Evolutionary conservation across 2,113 vertebrate genomes (phyloP), one percentile per base, ranked within the genome.

Genomic region (Labeo catla): DNA sequence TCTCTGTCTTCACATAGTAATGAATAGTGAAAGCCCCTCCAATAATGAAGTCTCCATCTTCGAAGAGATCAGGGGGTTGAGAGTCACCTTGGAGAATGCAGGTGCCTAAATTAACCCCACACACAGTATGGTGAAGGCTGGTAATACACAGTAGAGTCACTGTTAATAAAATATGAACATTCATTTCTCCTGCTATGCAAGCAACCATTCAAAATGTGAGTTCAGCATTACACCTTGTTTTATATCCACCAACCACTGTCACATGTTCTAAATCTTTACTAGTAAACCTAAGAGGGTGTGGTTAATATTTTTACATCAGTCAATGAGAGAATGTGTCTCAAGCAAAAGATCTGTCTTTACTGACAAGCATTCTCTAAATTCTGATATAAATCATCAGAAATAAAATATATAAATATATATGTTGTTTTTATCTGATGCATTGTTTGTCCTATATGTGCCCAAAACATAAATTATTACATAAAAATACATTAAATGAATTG

Each of bases 1-100:
- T 88, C 43, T 90, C 83, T 34, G 86, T 90, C 45, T 87, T 45
- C 43, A 83, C 83, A 8, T 91, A 87, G 84, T 87, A 8, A 68
- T 95, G 93, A 0, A 95, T 92, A 0, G 92, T 86, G 21, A 95
- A 95, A 87, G 91, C 88, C 8, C 93, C 93, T 10, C 93, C 94
- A 68, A 94, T 91, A 11, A 93, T 2, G 63, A 91, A 93, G 73
- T 94, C 93, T 73, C 94, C 94, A 28, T 92, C 91, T 89, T 89
- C 45, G 47, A 89, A 91, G 54, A 94, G 91, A 8, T 57, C 91
- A 83, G 93, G 90, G 10, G 19, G 82, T 16, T 79, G 88, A 70
- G 88, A 13, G 0, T 59, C 50, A 79, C 89, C 91, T 85, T 88
- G 92, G 10, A 93, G 77, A 5, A 54, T 84, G 61, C 94, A 95